A percentile compares a stretch with the other conserved stretches of the same genome.
phyloP scores from a whole-genome alignment of 1,140 invertebrate species.

The Bombus confusus region DNA sequence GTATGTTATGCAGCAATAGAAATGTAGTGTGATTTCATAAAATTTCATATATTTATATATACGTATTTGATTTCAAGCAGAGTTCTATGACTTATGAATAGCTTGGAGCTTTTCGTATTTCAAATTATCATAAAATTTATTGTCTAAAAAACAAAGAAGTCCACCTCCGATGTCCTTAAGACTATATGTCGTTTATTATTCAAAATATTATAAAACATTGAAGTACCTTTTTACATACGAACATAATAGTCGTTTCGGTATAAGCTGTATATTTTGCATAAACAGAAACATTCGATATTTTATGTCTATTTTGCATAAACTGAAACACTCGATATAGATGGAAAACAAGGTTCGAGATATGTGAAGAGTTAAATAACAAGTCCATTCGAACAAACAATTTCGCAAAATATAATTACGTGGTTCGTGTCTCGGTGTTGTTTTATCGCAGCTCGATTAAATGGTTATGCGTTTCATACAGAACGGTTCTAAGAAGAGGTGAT shows the following conservation, averaged over 20 bases:
- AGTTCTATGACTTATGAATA: not conserved
- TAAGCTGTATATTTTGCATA: too few relatives aligned
- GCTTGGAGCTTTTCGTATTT: not conserved
- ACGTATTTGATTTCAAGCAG: not conserved
- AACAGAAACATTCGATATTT: too few relatives aligned
- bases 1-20: not conserved
- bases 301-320: not conserved
- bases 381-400: constrained; percentile 16
- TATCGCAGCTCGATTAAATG: constrained; percentile 23
- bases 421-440: constrained; percentile 8
- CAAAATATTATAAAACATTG: not conserved
- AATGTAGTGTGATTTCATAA: too few relatives aligned
- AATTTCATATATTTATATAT: not conserved
- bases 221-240: not conserved
- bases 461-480: not conserved
- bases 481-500: constrained; percentile 20
- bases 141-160: not conserved
- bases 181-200: not conserved
- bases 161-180: not conserved
- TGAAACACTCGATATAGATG: not conserved
- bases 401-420: constrained; percentile 28
- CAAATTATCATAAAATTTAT: not conserved
- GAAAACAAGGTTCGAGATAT: not conserved
- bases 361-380: not conserved
- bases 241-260: too few relatives aligned